Evolutionary conservation across 2,797 vertebrate species (phyloP).

Genomic region (Galagoides demidoff): DNA sequence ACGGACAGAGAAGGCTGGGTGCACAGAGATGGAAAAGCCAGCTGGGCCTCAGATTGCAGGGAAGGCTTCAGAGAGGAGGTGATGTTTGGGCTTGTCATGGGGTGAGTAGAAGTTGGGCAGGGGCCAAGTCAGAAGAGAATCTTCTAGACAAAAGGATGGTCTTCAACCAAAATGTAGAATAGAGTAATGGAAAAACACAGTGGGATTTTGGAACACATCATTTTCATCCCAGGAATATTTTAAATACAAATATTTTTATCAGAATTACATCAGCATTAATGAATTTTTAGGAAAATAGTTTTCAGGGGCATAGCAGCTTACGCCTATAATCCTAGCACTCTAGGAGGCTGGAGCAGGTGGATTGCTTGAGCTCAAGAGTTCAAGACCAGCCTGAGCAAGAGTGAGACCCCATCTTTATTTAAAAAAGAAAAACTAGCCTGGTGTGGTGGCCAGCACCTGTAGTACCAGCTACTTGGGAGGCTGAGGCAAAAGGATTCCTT

Average conservation of each 20-base stretch:
- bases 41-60: rapidly evolving
- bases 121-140: background rate
- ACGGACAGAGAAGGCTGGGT: background rate
- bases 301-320: no score
- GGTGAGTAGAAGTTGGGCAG: background rate
- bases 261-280: background rate
- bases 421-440: no score
- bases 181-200: background rate
- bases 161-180: background rate
- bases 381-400: no score
- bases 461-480: no score
- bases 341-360: no score
- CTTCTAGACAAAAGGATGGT: background rate
- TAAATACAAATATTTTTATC: background rate
- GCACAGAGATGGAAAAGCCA: background rate
- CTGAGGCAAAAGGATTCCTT: no score
- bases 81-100: background rate
- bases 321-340: no score
- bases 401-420: no score
- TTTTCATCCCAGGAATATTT: background rate
- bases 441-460: no score
- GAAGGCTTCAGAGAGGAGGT: background rate
- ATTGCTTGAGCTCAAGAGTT: no score
- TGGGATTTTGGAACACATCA: background rate
- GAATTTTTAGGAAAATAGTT: background rate